These are phyloP conservation scores for Stenichneumon culpator DNA, from an alignment of 2,888 invertebrate genomes.

Conservation along the genomic window DNA sequence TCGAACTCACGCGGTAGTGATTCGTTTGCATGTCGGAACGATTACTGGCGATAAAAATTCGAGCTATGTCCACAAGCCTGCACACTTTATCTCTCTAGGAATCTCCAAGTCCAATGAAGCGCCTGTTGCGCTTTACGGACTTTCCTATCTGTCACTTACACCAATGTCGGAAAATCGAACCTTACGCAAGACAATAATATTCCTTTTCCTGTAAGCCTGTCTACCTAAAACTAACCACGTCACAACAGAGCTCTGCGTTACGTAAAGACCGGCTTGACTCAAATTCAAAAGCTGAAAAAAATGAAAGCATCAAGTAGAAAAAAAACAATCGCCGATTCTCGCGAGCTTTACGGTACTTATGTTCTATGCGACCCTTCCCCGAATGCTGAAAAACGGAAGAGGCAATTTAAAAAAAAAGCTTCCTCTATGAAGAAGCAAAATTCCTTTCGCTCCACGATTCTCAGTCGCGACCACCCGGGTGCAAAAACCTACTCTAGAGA, in stretches of 20 bases:
- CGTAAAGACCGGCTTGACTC: background rate
- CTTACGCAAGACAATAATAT: background rate
- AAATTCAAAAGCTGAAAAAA: background rate
- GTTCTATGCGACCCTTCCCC: no score
- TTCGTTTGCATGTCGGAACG: background rate
- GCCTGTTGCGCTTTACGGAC: background rate
- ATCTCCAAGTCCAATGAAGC: conserved; percentile 15
- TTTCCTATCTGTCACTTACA: background rate
- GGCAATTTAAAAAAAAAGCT: background rate
- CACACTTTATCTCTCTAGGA: background rate
- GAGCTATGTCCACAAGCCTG: background rate
- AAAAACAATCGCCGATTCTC: background rate
- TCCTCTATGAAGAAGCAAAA: no score
- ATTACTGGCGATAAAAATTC: background rate
- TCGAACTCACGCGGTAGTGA: background rate
- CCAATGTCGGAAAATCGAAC: background rate
- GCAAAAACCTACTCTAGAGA: conserved; percentile 1
- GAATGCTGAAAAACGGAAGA: background rate
- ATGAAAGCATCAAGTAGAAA: background rate
- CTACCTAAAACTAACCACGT: background rate
- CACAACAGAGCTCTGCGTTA: background rate
- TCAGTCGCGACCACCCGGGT: background rate
- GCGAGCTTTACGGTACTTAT: no score
- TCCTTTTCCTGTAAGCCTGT: background rate
- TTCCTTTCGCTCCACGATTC: background rate